phyloP scores from a whole-genome alignment of 2,888 invertebrate species.

The Spicauda simplicius region DNA sequence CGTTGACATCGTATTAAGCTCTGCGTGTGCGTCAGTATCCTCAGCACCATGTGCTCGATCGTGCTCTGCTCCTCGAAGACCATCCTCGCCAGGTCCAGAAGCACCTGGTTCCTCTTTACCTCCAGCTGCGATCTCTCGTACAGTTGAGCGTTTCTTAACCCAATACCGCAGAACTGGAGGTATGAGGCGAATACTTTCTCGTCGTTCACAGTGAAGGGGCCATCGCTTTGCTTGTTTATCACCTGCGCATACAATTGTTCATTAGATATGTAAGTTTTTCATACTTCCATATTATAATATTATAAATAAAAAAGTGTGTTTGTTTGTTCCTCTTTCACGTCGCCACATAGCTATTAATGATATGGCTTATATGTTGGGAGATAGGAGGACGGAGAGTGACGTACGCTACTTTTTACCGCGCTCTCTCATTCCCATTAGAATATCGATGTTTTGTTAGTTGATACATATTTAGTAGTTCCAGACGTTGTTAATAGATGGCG shows the following conservation, averaged over 20 bases:
- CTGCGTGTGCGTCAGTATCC: constrained; percentile 97
- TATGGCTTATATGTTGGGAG: no score
- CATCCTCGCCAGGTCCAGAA: constrained; percentile 97
- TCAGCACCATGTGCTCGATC: constrained; percentile 96
- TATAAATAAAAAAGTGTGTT: no score
- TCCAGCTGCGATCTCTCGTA: constrained; percentile 98
- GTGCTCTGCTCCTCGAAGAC: constrained; percentile 98
- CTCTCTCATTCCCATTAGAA: no score
- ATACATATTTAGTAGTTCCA: no score
- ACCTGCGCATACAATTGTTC: constrained; percentile 79
- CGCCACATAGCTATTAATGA: no score
- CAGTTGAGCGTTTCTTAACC: constrained; percentile 96
- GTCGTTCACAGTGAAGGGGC: constrained; percentile 93
- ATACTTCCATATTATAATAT: no score
- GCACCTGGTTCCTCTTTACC: constrained; percentile 97
- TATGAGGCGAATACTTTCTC: constrained; percentile 96
- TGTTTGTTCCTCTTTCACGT: no score
- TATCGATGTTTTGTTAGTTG: no score
- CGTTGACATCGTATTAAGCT: constrained; percentile 97
- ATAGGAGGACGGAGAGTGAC: no score
- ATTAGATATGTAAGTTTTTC: neutral
- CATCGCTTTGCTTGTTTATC: constrained; percentile 95
- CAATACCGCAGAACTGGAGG: constrained; percentile 98
- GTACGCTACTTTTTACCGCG: no score
- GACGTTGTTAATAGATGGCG: no score